phyloP scores from a whole-genome alignment of 2,797 vertebrate genomes.

The Tragelaphus eurycerus region DNA sequence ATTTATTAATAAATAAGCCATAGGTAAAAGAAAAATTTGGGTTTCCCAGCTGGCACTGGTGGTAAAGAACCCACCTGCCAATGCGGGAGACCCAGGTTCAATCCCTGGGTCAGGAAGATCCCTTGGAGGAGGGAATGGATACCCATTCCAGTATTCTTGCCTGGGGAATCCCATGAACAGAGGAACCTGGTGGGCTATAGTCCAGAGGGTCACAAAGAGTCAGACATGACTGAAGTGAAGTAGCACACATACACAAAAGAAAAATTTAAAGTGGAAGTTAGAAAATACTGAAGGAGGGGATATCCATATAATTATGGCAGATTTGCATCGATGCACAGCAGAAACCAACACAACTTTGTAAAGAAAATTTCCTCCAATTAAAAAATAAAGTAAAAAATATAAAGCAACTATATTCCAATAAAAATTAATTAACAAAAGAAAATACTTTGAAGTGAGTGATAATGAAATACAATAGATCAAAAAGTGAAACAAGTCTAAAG shows the following conservation, averaged over 20 bases:
- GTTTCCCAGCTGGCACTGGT: neutral
- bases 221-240: neutral
- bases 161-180: neutral
- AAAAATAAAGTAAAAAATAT: neutral
- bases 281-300: neutral
- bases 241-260: neutral
- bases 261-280: neutral
- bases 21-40: neutral
- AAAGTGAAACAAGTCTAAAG: conserved; percentile 10
- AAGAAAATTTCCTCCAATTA: neutral
- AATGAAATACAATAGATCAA: neutral
- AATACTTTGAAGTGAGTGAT: conserved; percentile 2
- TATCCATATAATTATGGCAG: neutral
- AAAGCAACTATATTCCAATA: neutral
- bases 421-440: neutral
- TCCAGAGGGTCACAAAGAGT: neutral
- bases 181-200: neutral
- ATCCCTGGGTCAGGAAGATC: neutral
- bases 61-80: neutral
- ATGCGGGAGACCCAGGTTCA: neutral
- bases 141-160: neutral
- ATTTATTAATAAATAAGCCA: neutral
- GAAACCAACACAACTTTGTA: neutral
- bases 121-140: neutral
- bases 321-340: neutral